Percentiles rank a stretch among this genome's conserved stretches.
phyloP scores from a whole-genome alignment of 1,140 invertebrate species.

The Polypedilum vanderplanki region DNA sequence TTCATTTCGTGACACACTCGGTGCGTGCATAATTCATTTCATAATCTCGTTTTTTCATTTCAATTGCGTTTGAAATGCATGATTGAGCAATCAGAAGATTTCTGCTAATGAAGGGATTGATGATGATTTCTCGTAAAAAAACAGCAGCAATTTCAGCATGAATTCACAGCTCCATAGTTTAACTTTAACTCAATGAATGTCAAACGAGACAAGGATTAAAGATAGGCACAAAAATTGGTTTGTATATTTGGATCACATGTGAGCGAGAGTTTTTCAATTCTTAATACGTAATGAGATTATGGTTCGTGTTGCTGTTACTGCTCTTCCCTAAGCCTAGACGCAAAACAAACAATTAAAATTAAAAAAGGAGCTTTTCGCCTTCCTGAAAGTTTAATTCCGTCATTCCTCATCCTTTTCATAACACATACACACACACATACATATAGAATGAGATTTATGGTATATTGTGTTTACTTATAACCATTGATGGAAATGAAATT shows the following conservation, averaged over 20 bases:
- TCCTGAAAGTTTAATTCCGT: conserved; percentile 10
- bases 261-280: background rate
- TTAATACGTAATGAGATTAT: conserved; percentile 23
- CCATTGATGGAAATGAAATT: too few relatives aligned
- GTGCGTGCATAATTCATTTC: background rate
- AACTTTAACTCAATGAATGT: background rate
- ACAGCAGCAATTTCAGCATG: conserved; percentile 11
- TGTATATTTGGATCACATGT: background rate
- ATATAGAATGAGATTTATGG: too few relatives aligned
- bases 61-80: background rate
- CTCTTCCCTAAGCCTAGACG: too few relatives aligned
- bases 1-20: background rate
- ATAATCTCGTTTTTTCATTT: background rate
- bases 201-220: background rate
- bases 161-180: background rate
- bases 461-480: too few relatives aligned
- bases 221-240: too few relatives aligned
- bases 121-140: background rate
- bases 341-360: conserved; percentile 28
- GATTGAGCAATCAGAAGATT: background rate
- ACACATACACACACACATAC: background rate
- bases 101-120: background rate
- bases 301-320: conserved; percentile 23
- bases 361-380: conserved; percentile 27
- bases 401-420: background rate